phyloP scores from a whole-genome alignment of 2,113 vertebrate genomes.

The Aythya baeri region DNA sequence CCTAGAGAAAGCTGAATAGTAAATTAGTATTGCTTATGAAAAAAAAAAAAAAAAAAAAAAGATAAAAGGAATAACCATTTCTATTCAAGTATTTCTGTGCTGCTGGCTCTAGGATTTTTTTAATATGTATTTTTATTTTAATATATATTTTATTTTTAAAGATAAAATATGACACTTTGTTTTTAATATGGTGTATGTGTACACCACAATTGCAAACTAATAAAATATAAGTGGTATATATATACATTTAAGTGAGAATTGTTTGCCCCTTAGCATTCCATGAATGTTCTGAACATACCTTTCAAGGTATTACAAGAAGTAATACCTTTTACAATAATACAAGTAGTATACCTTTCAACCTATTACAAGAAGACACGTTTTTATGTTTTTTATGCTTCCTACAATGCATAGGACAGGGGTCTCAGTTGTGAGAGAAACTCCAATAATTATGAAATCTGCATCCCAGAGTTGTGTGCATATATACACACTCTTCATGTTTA shows the following conservation, averaged over 20 bases:
- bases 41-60: not conserved
- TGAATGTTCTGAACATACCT: constrained; percentile 20
- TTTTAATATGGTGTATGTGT: constrained; percentile 2
- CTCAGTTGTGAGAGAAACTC: not conserved
- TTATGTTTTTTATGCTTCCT: not conserved
- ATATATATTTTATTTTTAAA: not conserved
- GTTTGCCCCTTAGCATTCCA: constrained; percentile 12
- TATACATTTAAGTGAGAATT: constrained; percentile 35
- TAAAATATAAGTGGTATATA: not conserved
- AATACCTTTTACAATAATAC: too few relatives aligned
- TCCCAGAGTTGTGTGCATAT: not conserved
- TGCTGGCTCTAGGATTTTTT: not conserved
- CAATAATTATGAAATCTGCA: not conserved
- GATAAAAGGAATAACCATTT: not conserved
- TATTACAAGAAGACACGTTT: not conserved
- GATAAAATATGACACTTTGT: not conserved
- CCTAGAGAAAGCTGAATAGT: not conserved
- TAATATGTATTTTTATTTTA: too few relatives aligned
- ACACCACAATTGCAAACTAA: not conserved
- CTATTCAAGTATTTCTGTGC: not conserved
- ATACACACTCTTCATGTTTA: not conserved
- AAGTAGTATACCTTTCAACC: too few relatives aligned
- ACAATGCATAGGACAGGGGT: not conserved
- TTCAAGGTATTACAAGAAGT: not conserved
- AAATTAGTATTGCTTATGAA: not conserved